These are phyloP conservation scores for Beaufortia kweichowensis DNA, from an alignment of 2,113 vertebrate genomes.

Conservation along the genomic window DNA sequence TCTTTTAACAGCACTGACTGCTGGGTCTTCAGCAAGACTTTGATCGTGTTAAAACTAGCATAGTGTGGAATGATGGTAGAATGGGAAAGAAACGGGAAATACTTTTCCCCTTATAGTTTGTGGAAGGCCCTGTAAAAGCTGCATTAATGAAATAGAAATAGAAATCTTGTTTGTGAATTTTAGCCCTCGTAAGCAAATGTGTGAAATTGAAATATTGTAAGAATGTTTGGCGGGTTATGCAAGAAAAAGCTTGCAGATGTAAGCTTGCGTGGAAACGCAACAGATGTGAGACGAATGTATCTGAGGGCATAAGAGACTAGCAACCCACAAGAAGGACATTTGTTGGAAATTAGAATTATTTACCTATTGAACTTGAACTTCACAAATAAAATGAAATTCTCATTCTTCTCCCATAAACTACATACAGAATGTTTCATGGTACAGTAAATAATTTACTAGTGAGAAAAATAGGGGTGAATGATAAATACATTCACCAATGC, in stretches of 20 bases:
- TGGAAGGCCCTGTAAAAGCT: background rate
- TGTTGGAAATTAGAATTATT: background rate
- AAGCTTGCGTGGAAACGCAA: background rate
- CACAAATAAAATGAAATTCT: background rate
- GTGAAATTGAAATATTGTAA: constrained; percentile 33
- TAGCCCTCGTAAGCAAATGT: constrained; percentile 26
- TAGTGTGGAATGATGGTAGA: constrained; percentile 33
- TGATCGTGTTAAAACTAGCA: constrained; percentile 38
- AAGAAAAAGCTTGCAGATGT: constrained; percentile 6
- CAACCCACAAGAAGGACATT: background rate
- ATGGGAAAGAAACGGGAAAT: constrained; percentile 19
- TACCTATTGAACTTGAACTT: too few relatives aligned
- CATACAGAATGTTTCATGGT: background rate
- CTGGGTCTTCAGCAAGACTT: constrained; percentile 38
- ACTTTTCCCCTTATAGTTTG: background rate
- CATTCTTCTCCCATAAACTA: background rate
- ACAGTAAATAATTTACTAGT: background rate
- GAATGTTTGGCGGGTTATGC: constrained; percentile 10
- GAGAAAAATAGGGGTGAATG: background rate
- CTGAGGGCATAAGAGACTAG: background rate
- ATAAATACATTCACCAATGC: background rate
- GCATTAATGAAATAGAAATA: constrained; percentile 25
- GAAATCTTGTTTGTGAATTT: constrained; percentile 21
- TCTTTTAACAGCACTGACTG: constrained; percentile 37
- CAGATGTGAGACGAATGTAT: background rate